These are phyloP conservation scores for Caracal caracal DNA, from an alignment of 2,113 vertebrate species.

Conservation along the genomic window DNA sequence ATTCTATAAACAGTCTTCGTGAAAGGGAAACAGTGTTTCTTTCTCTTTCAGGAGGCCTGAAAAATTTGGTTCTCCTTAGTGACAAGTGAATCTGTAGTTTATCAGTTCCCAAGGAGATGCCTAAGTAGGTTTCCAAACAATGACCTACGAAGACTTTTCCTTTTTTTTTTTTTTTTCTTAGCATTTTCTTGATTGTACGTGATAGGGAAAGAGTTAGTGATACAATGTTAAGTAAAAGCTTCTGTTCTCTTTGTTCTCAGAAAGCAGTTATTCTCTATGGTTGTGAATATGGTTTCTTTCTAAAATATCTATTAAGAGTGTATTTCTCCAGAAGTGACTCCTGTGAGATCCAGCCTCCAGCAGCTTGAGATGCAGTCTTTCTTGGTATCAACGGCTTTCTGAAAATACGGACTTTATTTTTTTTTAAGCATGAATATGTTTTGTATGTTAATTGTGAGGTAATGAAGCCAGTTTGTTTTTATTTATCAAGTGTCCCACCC, in stretches of 20 bases:
- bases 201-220: background rate
- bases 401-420: background rate
- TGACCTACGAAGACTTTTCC: background rate
- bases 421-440: background rate
- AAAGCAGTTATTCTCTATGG: background rate
- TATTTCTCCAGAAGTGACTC: slow-evolving; percentile 3
- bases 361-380: background rate
- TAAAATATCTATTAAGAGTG: background rate
- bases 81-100: background rate
- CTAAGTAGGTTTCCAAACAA: background rate
- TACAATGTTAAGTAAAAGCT: background rate
- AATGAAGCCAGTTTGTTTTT: background rate
- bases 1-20: background rate
- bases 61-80: background rate
- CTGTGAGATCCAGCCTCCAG: background rate
- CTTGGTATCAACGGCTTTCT: background rate
- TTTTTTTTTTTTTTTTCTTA: background rate
- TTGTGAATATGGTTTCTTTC: background rate
- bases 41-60: background rate
- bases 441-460: background rate
- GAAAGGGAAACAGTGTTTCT: background rate
- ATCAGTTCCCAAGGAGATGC: background rate
- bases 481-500: background rate
- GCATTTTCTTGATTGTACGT: background rate
- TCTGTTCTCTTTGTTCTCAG: background rate